Conservation (phyloP, 2,888 invertebrate genomes). For the Peribatodes rhomboidaria region DNA sequence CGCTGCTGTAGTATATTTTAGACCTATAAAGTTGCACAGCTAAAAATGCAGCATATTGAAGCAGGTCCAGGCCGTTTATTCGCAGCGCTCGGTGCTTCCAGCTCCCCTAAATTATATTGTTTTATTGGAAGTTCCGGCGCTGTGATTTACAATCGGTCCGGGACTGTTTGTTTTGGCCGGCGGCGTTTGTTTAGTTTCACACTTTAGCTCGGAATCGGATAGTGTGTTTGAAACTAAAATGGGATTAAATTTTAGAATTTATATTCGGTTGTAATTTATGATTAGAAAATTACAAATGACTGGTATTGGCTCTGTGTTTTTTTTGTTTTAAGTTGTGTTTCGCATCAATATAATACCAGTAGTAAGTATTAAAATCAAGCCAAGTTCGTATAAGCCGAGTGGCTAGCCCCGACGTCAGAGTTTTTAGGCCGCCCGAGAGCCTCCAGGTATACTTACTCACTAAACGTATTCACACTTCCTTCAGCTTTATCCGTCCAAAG, state of each 20-base stretch:
- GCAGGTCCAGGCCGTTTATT: constrained; percentile 2
- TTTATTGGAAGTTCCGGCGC: constrained; percentile 37
- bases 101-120: constrained; percentile 35
- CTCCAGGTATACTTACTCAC: too few species aligned
- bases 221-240: not conserved
- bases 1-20: not conserved
- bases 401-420: too few species aligned
- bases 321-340: too few species aligned
- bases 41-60: not conserved
- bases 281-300: not conserved
- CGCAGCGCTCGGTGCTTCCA: constrained; percentile 15
- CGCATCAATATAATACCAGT: too few species aligned
- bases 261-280: not conserved
- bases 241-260: not conserved
- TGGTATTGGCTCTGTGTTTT: not conserved
- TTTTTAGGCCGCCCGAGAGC: too few species aligned
- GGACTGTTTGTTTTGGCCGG: constrained; percentile 20
- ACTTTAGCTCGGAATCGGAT: constrained; percentile 15
- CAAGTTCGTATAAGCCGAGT: too few species aligned
- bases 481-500: too few species aligned
- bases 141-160: constrained; percentile 37
- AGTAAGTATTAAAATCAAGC: too few species aligned
- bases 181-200: constrained; percentile 27
- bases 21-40: not conserved
- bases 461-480: too few species aligned